Evolutionary conservation across 2,113 vertebrate species (phyloP), one percentile per base, ranked within the genome.

Genomic region (Embiotoca jacksoni): DNA sequence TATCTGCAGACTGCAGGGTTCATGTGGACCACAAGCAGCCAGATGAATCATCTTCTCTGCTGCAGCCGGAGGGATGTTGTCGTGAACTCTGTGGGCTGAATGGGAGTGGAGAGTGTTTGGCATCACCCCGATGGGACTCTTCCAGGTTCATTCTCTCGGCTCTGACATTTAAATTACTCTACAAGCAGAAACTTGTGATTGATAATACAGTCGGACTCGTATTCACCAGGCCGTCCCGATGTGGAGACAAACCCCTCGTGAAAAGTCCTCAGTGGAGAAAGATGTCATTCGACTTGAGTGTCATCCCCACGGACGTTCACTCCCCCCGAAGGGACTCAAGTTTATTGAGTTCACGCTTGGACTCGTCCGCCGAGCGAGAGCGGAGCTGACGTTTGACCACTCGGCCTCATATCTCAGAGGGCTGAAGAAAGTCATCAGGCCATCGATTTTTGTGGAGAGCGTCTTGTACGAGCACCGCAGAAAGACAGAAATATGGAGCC

Each of bases 381-480:
- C 36, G 2, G 63, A 80, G 33, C 32, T 82, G 82, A 85, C 46
- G 16, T 77, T 61, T 73, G 71, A 82, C 85, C 58, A 1, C 44
- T 0, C 23, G 70, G 56, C 41, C 58, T 72, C 50, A 7, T 53
- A 7, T 74, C 63, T 11, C 50, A 55, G 49, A 59, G 62, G n/a
- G 61, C 53, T 61, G 55, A 7, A 59, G 37, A 54, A 69, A 44
- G 52, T 8, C 14, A 58, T 46, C 1, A 14, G 52, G 50, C 52
- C 7, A 84, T 84, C 72, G 86, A 88, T 84, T 84, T 69, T 16
- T 52, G 35, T 7, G 32, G 44, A 39, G 59, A 47, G 5, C 23
- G 23, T 23, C 23, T 23, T 73, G 46, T 44, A 56, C 35, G 53
- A 75, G 53, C 23, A 1, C 37, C 33, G 35, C 30, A 31, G 54